Percentiles rank a stretch among this genome's conserved stretches.
phyloP scores from a whole-genome alignment of 2,113 vertebrate genomes.

The Physeter macrocephalus region DNA sequence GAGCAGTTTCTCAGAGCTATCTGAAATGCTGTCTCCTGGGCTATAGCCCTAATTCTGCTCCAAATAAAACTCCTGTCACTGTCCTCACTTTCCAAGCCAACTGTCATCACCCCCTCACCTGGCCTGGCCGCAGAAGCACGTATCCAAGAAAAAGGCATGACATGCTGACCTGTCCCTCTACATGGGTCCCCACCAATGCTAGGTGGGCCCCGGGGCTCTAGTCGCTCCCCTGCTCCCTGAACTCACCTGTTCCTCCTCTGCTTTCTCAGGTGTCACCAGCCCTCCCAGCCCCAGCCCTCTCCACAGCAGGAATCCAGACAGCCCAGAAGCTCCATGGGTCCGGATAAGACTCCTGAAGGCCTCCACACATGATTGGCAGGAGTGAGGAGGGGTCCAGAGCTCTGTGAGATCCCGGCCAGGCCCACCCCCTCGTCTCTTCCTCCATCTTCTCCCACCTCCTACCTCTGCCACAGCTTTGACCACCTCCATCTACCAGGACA shows the following conservation, averaged over 20 bases:
- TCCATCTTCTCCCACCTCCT: no score
- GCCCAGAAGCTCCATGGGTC: accelerated
- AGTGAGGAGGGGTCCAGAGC: not conserved
- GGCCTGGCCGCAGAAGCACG: not conserved
- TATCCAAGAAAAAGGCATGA: not conserved
- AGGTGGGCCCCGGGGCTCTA: not conserved
- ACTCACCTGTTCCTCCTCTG: not conserved
- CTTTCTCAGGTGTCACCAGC: not conserved
- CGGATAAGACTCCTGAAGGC: accelerated
- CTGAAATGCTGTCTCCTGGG: not conserved
- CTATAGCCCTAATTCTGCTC: not conserved
- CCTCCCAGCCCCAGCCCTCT: accelerated
- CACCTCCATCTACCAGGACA: not conserved
- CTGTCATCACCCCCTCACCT: not conserved
- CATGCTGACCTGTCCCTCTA: accelerated
- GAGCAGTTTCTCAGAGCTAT: not conserved
- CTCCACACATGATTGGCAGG: not conserved
- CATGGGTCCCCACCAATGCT: accelerated
- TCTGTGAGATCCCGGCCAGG: not conserved
- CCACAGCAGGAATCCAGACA: not conserved
- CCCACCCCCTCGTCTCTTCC: accelerated
- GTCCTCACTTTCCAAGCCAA: not conserved
- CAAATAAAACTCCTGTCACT: not conserved
- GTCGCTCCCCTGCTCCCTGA: no score
- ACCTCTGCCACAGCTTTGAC: not conserved